Percentiles rank a stretch among this genome's conserved stretches.
These are phyloP conservation scores for Cavia porcellus DNA, from an alignment of 2,113 vertebrate species.

Conservation along the genomic window DNA sequence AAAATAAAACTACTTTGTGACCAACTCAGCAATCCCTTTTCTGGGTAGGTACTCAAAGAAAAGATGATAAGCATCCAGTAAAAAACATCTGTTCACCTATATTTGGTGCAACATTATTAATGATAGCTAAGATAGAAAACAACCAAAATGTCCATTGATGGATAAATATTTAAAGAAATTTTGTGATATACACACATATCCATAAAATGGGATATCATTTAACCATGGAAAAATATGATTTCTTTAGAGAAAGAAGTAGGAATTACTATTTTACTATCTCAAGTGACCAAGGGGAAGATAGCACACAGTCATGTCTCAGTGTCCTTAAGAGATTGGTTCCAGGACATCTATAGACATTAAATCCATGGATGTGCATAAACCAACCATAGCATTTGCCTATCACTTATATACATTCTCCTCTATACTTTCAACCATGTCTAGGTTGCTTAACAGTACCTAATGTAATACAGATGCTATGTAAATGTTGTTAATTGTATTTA, in stretches of 20 bases:
- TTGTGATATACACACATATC: background rate
- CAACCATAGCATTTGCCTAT: background rate
- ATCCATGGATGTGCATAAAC: background rate
- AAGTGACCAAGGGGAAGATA: background rate
- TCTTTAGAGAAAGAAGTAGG: background rate
- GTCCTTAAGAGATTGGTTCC: background rate
- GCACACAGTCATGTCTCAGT: background rate
- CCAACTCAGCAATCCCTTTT: background rate
- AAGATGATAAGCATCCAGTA: background rate
- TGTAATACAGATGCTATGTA: background rate
- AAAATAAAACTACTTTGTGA: background rate
- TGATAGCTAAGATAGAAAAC: background rate
- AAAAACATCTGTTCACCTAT: background rate
- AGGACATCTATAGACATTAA: background rate
- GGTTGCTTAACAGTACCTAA: background rate
- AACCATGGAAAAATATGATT: background rate
- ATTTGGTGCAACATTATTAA: background rate
- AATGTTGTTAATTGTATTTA: background rate
- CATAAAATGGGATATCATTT: background rate
- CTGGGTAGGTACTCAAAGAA: background rate
- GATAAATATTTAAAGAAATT: background rate
- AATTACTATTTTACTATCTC: background rate
- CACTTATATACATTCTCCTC: background rate
- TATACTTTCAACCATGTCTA: background rate
- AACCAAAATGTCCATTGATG: background rate